Evolutionary conservation across 2,113 vertebrate species (phyloP).

Genomic region (Dendrocopos noguchii): DNA sequence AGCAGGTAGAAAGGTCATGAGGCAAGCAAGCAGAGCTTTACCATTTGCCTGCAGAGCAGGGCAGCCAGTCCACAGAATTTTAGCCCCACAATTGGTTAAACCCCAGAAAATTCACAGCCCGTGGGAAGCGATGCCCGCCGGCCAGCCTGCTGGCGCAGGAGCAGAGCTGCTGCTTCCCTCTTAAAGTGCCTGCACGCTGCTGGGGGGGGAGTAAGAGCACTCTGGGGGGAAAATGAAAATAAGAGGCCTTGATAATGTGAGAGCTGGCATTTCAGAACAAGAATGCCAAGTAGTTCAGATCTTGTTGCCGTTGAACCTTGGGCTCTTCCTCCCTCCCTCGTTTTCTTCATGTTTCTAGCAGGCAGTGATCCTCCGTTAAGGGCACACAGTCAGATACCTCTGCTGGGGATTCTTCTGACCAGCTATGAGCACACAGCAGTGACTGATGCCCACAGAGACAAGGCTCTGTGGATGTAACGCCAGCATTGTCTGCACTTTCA

Average conservation of each 20-base stretch:
- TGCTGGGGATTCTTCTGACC: conserved; percentile 21
- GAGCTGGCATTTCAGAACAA: conserved; percentile 43
- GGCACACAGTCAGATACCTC: background rate
- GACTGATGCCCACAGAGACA: background rate
- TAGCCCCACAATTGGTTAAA: background rate
- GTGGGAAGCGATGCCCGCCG: background rate
- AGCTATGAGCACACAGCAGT: background rate
- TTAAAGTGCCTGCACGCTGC: conserved; percentile 50
- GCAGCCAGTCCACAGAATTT: background rate
- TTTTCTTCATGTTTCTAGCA: conserved; percentile 34
- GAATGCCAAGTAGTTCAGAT: conserved; percentile 58
- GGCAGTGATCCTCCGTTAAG: background rate
- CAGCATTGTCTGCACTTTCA: background rate
- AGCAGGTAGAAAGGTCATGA: background rate
- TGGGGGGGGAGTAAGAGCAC: conserved; percentile 13
- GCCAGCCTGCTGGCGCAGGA: conserved; percentile 47
- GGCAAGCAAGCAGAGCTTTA: background rate
- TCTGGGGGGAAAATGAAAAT: background rate
- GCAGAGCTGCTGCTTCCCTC: background rate
- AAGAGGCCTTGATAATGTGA: conserved; percentile 36
- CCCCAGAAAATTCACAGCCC: background rate
- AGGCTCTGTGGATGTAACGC: conserved; percentile 1
- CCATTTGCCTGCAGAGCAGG: fast-evolving
- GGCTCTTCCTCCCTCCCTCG: conserved; percentile 11
- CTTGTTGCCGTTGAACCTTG: conserved; percentile 17